These are phyloP conservation scores for Campylorhamphus procurvoides DNA, from an alignment of 2,113 vertebrate species.

Conservation along the genomic window DNA sequence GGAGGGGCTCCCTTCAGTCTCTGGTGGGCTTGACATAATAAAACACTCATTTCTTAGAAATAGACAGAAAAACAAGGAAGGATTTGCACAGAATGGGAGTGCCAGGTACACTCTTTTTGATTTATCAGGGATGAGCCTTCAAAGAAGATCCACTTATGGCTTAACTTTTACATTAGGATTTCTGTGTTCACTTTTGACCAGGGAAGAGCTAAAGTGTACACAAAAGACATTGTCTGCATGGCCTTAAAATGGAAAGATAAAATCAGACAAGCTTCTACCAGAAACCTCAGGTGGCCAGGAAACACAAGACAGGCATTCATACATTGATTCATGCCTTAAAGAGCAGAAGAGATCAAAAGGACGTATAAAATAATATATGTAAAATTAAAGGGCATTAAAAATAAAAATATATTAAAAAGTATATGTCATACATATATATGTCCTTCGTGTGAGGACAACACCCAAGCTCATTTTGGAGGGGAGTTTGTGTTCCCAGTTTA, in stretches of 20 bases:
- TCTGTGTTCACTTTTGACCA: background rate
- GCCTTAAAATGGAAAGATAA: background rate
- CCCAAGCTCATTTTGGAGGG: background rate
- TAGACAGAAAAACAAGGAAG: background rate
- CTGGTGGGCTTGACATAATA: background rate
- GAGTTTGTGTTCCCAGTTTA: background rate
- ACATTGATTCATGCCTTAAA: background rate
- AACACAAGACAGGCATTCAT: background rate
- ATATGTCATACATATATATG: background rate
- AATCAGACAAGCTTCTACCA: background rate
- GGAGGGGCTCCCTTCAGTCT: background rate
- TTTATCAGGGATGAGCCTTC: background rate
- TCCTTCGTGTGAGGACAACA: background rate
- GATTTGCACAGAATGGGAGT: background rate
- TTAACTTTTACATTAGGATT: background rate
- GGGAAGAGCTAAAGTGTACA: background rate
- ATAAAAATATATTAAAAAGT: background rate
- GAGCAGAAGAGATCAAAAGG: background rate
- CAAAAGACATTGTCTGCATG: background rate
- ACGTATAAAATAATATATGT: background rate
- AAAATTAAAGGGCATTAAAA: background rate
- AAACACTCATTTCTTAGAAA: background rate
- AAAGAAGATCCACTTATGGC: background rate
- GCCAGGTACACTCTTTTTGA: background rate
- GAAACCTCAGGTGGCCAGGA: background rate